These are phyloP conservation scores for Pocillopora grandis DNA, from an alignment of 92 coral and sea anemone genomes.

Conservation along the genomic window DNA sequence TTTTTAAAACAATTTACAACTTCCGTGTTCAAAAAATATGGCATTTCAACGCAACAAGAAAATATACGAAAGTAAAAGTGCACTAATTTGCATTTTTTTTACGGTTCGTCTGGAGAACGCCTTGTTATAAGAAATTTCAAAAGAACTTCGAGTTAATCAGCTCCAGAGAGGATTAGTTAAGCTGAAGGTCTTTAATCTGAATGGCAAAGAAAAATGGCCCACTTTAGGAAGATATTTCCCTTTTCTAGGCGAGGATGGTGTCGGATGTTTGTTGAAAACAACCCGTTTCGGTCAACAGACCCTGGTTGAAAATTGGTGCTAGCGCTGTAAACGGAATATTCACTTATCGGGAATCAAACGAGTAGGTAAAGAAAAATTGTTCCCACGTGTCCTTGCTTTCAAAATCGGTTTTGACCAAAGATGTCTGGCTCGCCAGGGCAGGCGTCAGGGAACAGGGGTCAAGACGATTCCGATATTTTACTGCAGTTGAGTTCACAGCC, in stretches of 20 bases:
- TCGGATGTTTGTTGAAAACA: background rate
- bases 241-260: background rate
- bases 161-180: too few relatives aligned
- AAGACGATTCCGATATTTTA: background rate
- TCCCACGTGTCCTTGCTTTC: background rate
- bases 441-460: background rate
- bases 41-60: conserved; percentile 2
- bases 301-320: background rate
- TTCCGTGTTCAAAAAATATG: background rate
- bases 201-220: background rate
- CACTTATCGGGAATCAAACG: background rate
- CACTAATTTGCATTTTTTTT: background rate
- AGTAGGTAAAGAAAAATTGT: background rate
- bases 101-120: background rate
- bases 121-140: background rate
- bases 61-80: background rate
- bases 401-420: too few relatives aligned
- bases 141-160: background rate
- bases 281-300: background rate
- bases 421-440: background rate
- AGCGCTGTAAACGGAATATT: background rate
- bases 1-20: background rate
- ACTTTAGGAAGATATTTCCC: background rate
- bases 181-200: too few relatives aligned
- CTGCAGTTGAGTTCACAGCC: background rate